Evolutionary conservation across 1,140 invertebrate genomes (phyloP).

Genomic region (Dreissena polymorpha): DNA sequence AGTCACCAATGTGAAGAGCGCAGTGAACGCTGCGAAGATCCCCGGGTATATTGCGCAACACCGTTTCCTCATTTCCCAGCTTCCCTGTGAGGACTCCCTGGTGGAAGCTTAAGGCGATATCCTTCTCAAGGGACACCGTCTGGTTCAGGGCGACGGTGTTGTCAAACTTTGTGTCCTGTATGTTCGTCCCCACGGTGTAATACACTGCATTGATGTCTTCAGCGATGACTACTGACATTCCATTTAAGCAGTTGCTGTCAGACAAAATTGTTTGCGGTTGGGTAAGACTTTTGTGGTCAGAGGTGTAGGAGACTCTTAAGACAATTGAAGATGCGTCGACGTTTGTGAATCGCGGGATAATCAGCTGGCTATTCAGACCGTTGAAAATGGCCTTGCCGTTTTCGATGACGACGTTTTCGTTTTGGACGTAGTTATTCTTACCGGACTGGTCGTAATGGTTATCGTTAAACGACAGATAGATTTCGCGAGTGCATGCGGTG

Average conservation of each 20-base stretch:
- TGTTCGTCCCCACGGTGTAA: conserved; percentile 37
- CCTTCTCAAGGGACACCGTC: not conserved
- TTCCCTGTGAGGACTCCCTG: not conserved
- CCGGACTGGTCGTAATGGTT: conserved; percentile 57
- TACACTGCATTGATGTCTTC: conserved; percentile 74
- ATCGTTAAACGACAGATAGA: conserved; percentile 56
- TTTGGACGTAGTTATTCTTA: conserved; percentile 58
- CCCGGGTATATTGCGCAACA: not conserved
- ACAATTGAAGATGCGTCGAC: conserved; percentile 50
- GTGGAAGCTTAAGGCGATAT: not conserved
- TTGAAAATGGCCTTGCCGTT: conserved; percentile 59
- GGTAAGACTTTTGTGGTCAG: conserved; percentile 30
- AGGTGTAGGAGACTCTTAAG: conserved; percentile 53
- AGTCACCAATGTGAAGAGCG: conserved; percentile 3
- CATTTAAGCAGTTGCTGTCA: conserved; percentile 59
- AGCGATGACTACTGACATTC: conserved; percentile 51
- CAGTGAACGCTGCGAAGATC: conserved; percentile 2
- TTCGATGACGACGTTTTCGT: conserved; percentile 53
- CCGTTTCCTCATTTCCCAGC: not conserved
- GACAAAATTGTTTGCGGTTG: conserved; percentile 52
- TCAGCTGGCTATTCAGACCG: conserved; percentile 52
- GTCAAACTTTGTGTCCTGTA: not conserved
- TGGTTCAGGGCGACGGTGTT: not conserved
- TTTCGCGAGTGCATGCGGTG: conserved; percentile 44
- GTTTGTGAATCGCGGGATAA: conserved; percentile 63